Evolutionary conservation across 2,797 vertebrate genomes (phyloP).

Genomic region (Xenopus petersii): DNA sequence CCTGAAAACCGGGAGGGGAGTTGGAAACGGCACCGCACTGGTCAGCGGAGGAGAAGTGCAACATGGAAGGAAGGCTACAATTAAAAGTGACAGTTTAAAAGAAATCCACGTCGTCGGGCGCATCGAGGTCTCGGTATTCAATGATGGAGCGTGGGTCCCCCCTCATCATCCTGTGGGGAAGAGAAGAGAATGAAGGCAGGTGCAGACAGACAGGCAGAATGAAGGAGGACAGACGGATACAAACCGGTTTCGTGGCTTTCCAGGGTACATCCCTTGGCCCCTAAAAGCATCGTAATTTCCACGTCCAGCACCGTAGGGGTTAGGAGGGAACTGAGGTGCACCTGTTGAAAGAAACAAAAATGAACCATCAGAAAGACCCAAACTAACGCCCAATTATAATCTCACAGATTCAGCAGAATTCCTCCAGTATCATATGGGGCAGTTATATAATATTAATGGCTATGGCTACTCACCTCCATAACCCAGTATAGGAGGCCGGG

Average conservation of each 20-base stretch:
- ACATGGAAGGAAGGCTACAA: not conserved
- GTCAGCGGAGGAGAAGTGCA: not conserved
- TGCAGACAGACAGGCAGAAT: not conserved
- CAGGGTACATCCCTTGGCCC: conserved; percentile 83
- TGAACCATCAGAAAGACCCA: too few relatives aligned
- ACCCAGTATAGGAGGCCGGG: conserved; percentile 85
- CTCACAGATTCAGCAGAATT: too few relatives aligned
- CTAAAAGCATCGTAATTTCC: conserved; percentile 88
- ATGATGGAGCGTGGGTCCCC: conserved; percentile 90
- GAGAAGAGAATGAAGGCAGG: not conserved
- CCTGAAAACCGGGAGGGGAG: not conserved
- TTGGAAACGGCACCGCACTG: not conserved
- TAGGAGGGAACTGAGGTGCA: conserved; percentile 81
- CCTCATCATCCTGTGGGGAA: conserved; percentile 76
- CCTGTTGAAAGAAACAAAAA: conserved; percentile 52
- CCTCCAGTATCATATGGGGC: too few relatives aligned
- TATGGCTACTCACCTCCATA: conserved; percentile 72
- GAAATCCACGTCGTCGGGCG: conserved; percentile 89
- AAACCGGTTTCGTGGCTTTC: conserved; percentile 83
- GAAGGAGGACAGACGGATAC: not conserved
- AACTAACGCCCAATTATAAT: too few relatives aligned
- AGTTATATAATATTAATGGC: too few relatives aligned
- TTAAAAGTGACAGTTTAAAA: conserved; percentile 65
- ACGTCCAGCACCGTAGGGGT: conserved; percentile 80
- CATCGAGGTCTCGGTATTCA: conserved; percentile 88